These are phyloP conservation scores for Anser brachyrhynchus DNA, from an alignment of 2,113 vertebrate genomes.

Conservation along the genomic window DNA sequence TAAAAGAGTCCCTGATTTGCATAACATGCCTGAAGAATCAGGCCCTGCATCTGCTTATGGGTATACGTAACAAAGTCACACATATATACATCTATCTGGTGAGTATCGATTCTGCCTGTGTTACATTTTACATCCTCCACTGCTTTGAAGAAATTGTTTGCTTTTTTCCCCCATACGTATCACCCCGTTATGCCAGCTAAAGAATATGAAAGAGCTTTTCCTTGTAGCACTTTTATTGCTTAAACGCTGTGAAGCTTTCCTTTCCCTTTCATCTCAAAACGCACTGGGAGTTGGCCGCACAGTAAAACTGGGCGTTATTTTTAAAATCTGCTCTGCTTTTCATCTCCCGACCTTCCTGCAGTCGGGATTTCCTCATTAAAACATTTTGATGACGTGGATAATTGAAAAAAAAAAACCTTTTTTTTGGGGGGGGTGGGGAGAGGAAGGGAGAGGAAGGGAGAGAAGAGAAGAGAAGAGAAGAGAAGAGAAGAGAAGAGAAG, in stretches of 20 bases:
- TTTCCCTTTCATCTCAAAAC: constrained; percentile 44
- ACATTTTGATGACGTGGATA: constrained; percentile 14
- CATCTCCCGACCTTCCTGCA: constrained; percentile 42
- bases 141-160: constrained; percentile 45
- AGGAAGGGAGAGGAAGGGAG: background rate
- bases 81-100: fast-evolving
- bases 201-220: constrained; percentile 41
- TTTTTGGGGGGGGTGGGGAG: too few species aligned
- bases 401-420: background rate
- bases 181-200: background rate
- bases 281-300: background rate
- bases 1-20: constrained; percentile 43
- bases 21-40: constrained; percentile 49
- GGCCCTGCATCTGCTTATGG: constrained; percentile 1
- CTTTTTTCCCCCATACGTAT: background rate
- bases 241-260: constrained; percentile 37
- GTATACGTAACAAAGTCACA: background rate
- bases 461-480: background rate
- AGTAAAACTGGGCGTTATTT: constrained; percentile 64
- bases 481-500: too few species aligned
- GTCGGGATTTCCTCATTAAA: constrained; percentile 66
- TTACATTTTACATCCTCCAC: background rate
- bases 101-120: background rate
- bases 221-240: constrained; percentile 38
- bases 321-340: constrained; percentile 61